Base-by-base conservation (phyloP, 2,113 vertebrate species). In the Ophthalmolycus amberensis region DNA sequence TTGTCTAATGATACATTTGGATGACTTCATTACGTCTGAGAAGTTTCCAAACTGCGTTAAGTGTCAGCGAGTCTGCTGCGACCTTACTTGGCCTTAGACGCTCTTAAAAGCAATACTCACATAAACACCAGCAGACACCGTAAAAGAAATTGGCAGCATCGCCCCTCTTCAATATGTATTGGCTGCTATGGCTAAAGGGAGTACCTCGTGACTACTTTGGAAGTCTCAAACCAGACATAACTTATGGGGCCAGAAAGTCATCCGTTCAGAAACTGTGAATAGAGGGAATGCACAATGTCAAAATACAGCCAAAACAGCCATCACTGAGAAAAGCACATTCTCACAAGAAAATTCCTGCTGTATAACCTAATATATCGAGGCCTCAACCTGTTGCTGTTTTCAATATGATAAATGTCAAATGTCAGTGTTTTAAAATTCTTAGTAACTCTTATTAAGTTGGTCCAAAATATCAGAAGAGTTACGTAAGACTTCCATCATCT, bases 201-300 rank as follows among this genome's bases (percentile, higher is more conserved):
- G 40, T 40, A 59, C 50, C 71, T 60, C 38, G 38, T 67, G 77
- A 78, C 52, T 80, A 69, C 60, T 76, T 77, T 74, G 62, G 71
- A 89, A 79, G 75, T 86, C 79, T 85, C 62, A 84, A 78, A 89
- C 66, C 58, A 87, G 77, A 82, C 80, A 71, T 50, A 73, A 84
- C 27, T 82, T 63, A 80, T 56, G 42, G 60, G 58, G 71, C 70
- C 72, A 89, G 85, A 88, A 85, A 60, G 46, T 27, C 48, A 85
- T 81, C 68, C 40, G 72, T 79, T 85, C 60, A 82, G 44, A 81
- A 75, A 62, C 60, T 65, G 38, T 29, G 50, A 79, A 75, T 4
- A 79, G 48, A 78, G 46, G 58, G 54, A 86, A 50, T 44, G 60
- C 38, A 76, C 37, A 60, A 66, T 70, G 80, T 84, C 27, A 71